Evolutionary conservation across 2,113 vertebrate species (phyloP).

Genomic region (Microtus montanus): DNA sequence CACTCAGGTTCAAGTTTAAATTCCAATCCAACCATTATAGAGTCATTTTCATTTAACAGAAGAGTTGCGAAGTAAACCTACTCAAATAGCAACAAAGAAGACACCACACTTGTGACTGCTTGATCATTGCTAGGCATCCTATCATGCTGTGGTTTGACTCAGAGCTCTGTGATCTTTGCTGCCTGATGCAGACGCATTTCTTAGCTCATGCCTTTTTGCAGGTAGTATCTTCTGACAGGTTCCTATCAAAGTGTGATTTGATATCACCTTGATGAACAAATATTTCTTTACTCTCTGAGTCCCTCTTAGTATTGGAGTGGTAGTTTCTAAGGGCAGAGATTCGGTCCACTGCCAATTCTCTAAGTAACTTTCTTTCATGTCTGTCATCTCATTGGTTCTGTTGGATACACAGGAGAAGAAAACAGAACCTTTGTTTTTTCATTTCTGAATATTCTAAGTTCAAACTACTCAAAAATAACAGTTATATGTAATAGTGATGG

Average conservation of each 20-base stretch:
- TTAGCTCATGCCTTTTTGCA: accelerated
- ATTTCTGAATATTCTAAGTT: neutral
- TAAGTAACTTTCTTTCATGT: neutral
- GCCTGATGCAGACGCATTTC: neutral
- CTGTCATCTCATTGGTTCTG: neutral
- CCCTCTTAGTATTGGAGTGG: neutral
- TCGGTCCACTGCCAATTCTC: neutral
- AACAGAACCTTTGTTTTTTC: neutral
- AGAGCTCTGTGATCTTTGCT: neutral
- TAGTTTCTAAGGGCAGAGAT: neutral
- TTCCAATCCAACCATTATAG: neutral
- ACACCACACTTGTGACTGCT: neutral
- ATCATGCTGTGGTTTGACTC: neutral
- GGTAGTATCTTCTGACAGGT: neutral
- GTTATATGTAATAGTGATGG: accelerated
- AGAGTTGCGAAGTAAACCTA: neutral
- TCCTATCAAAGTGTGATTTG: neutral
- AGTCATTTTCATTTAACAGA: neutral
- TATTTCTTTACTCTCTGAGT: neutral
- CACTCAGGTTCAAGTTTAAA: neutral
- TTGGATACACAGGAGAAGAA: neutral
- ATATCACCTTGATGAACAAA: accelerated
- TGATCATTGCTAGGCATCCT: neutral
- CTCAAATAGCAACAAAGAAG: neutral
- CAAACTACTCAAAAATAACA: neutral